Conservation (phyloP, 2,888 invertebrate species). For the Matsumyia berberina region DNA sequence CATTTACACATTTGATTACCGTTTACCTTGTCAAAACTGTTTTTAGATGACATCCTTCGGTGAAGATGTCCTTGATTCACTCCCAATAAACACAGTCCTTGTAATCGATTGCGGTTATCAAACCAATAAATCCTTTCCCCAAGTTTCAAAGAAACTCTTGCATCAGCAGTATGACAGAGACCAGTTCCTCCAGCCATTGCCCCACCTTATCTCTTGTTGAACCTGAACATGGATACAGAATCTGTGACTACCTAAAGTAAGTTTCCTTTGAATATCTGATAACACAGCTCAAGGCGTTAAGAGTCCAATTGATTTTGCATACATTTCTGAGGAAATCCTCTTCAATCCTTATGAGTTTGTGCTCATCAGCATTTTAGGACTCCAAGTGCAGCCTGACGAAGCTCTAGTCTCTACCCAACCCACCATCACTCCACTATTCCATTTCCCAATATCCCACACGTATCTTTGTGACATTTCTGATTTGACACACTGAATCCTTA, state of each 20-base stretch:
- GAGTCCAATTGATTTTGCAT: constrained; percentile 25
- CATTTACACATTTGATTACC: too few relatives aligned
- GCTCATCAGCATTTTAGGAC: not conserved
- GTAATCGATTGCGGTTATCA: not conserved
- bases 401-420: not conserved
- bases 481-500: not conserved
- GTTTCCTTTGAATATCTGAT: not conserved
- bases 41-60: too few relatives aligned
- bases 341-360: constrained; percentile 10
- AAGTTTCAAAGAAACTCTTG: not conserved
- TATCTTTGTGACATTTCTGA: not conserved
- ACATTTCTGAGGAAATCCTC: constrained; percentile 12
- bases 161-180: not conserved
- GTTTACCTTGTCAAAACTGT: too few relatives aligned
- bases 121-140: constrained; percentile 17
- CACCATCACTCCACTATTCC: not conserved
- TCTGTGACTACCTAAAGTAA: not conserved
- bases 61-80: not conserved
- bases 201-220: not conserved
- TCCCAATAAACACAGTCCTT: not conserved
- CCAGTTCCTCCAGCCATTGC: constrained; percentile 2
- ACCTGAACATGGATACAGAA: not conserved
- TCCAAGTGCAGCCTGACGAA: not conserved
- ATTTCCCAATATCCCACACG: not conserved
- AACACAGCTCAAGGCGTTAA: not conserved